Conservation (phyloP, 2,113 vertebrate species). For the Oceanites oceanicus region DNA sequence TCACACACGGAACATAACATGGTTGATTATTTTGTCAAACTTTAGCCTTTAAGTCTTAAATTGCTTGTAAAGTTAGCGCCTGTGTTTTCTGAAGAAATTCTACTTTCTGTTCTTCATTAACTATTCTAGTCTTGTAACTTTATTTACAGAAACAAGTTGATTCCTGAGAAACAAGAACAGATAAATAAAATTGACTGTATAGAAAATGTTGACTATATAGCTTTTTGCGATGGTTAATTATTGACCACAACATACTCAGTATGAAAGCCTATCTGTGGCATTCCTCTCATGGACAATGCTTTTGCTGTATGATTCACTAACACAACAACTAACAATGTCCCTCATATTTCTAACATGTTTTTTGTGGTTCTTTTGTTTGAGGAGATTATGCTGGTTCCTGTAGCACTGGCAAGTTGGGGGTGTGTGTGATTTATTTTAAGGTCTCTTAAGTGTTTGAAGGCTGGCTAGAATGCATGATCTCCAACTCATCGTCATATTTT, state of each 20-base stretch:
- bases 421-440: background rate
- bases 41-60: background rate
- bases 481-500: background rate
- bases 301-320: background rate
- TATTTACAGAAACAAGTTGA: slow-evolving; percentile 52
- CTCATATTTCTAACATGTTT: background rate
- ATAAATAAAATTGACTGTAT: slow-evolving; percentile 56
- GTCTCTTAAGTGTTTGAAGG: background rate
- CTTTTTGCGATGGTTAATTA: background rate
- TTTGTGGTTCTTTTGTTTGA: background rate
- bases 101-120: slow-evolving; percentile 24
- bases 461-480: background rate
- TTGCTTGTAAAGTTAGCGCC: slow-evolving; percentile 48
- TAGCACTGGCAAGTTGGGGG: background rate
- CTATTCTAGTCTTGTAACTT: slow-evolving; percentile 36
- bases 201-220: background rate
- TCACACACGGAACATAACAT: background rate
- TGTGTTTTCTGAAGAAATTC: slow-evolving; percentile 26
- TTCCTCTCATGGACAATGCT: background rate
- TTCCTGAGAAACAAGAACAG: slow-evolving; percentile 43
- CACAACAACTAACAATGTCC: background rate
- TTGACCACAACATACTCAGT: background rate
- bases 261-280: background rate
- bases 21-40: background rate
- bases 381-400: background rate